Base-by-base conservation (phyloP, 1,140 invertebrate species). In the Rhopalosiphum padi region DNA sequence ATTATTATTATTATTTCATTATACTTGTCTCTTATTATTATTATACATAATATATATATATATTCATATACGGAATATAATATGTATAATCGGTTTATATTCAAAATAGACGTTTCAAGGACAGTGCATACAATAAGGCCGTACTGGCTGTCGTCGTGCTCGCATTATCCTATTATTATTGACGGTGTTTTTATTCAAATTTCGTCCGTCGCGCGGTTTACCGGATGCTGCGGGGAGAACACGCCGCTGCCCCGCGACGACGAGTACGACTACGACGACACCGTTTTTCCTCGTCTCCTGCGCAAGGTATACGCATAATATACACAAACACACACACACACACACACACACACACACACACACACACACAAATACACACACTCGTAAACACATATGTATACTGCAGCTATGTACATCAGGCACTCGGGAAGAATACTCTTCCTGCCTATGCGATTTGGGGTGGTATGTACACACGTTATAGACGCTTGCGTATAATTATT, bases 41-140 rank as follows among this genome's bases (percentile, higher is more conserved):
- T 91, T 91, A 77, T 77, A n/a, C 60, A 77, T 15, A 51, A 35
- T 82, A 77, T 23, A 37, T 85, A 51, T 51, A 51, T 86, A 43
- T 83, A 11, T 51, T 83, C 48, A 48, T 93, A 86, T 30, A 82
- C 77, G 46, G 91, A 86, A 93, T 93, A 93, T 86, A 93, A 93
- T 55, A 41, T 86, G 91, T 93, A 93, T 93, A 93, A 93, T 93
- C 91, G 91, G 91, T 93, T 93, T 93, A 93, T 93, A 93, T 93
- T 93, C 91, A 93, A 93, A 93, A 93, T 93, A 93, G 91, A 93
- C 91, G 91, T 93, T 93, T 93, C 91, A 93, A 93, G 91, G 91
- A 93, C 91, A 93, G 41, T 15, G 41, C n/a, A n/a, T 68, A 90
- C 55, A 90, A 90, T 90, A 55, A 53, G 88, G 53, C 88, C 23